These are phyloP conservation scores for Corythaixoides concolor DNA, from an alignment of 2,113 vertebrate genomes.

Conservation along the genomic window DNA sequence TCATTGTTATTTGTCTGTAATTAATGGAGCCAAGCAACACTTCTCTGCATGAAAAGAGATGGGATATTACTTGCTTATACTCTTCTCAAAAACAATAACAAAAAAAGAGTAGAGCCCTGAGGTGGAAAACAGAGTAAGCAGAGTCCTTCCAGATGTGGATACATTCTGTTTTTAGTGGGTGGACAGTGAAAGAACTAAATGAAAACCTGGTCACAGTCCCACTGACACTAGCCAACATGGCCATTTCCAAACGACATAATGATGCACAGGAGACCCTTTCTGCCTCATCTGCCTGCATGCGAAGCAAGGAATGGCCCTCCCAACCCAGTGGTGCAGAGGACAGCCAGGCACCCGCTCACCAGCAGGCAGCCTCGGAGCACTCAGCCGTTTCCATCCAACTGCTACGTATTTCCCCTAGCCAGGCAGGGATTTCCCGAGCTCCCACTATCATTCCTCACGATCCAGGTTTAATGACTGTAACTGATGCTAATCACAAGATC, in stretches of 20 bases:
- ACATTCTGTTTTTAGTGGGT: background rate
- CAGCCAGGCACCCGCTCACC: no score
- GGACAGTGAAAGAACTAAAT: background rate
- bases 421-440: background rate
- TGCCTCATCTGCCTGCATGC: no score
- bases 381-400: background rate
- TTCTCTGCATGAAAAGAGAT: background rate
- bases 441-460: background rate
- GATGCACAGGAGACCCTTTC: background rate
- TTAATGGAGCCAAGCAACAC: background rate
- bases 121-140: background rate
- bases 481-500: background rate
- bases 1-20: background rate
- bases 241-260: background rate
- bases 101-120: background rate
- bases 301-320: background rate
- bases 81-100: background rate
- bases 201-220: background rate
- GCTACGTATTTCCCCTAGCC: background rate
- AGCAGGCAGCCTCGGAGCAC: background rate
- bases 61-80: background rate
- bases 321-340: background rate
- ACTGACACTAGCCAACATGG: accelerated
- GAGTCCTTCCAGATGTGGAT: background rate
- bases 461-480: background rate